Evolutionary conservation across 2,797 vertebrate genomes (phyloP).

Genomic region (Neomorphus geoffroyi): DNA sequence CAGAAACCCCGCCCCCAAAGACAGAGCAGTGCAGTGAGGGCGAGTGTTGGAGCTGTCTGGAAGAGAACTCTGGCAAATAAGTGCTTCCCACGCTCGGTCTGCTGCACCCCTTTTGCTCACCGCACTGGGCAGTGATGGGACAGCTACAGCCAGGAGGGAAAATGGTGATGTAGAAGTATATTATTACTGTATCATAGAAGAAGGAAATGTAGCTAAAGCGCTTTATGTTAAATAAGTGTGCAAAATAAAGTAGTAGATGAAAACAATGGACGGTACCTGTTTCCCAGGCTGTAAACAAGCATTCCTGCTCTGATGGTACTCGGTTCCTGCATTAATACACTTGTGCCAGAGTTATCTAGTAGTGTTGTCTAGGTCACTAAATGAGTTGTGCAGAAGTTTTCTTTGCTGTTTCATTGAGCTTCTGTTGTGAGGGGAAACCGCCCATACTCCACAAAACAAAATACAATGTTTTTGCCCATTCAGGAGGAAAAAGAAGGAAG

Average conservation of each 20-base stretch:
- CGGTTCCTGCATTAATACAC: neutral
- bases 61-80: slow-evolving; percentile 23
- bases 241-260: neutral
- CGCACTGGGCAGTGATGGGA: neutral
- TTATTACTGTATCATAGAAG: neutral
- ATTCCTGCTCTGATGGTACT: neutral
- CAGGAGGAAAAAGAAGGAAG: neutral
- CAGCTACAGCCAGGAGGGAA: neutral
- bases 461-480: neutral
- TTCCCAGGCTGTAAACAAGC: neutral
- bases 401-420: neutral
- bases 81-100: slow-evolving; percentile 59
- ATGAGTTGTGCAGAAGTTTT: neutral
- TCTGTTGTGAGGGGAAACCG: neutral
- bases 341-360: neutral
- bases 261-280: neutral
- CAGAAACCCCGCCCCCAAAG: neutral
- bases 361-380: neutral
- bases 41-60: slow-evolving; percentile 34
- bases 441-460: neutral
- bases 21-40: slow-evolving; percentile 28
- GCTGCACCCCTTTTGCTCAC: slow-evolving; percentile 34
- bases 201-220: neutral
- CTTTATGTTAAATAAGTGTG: neutral
- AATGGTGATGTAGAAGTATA: neutral